Conservation (phyloP, 2,888 invertebrate genomes). For the Hedychridium roseum region DNA sequence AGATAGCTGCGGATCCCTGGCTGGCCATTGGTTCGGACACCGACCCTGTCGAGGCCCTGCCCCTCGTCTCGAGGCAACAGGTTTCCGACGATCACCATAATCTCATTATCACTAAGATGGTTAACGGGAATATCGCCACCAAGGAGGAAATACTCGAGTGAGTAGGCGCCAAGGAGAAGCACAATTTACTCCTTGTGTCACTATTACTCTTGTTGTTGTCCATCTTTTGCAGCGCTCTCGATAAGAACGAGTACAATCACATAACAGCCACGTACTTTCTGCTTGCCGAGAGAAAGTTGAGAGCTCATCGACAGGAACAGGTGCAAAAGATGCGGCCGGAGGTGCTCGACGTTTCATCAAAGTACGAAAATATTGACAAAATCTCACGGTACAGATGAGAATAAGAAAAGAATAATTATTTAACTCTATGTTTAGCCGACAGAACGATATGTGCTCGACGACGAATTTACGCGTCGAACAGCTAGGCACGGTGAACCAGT, state of each 20-base stretch:
- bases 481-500: conserved; percentile 55
- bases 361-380: conserved; percentile 34
- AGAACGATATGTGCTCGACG: conserved; percentile 43
- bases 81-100: conserved; percentile 91
- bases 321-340: conserved; percentile 65
- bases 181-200: conserved; percentile 9
- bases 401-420: background rate
- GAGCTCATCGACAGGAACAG: conserved; percentile 77
- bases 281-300: conserved; percentile 90
- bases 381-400: background rate
- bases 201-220: conserved; percentile 6
- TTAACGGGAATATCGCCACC: conserved; percentile 91
- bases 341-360: conserved; percentile 53
- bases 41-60: conserved; percentile 71
- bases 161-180: conserved; percentile 52
- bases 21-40: conserved; percentile 67
- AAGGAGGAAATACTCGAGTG: conserved; percentile 93
- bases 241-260: conserved; percentile 96
- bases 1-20: conserved; percentile 91
- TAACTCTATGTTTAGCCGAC: conserved; percentile 37
- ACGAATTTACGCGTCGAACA: conserved; percentile 46
- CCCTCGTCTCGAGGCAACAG: conserved; percentile 88
- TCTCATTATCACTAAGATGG: conserved; percentile 94
- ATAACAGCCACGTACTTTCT: conserved; percentile 98
- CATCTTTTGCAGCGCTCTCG: conserved; percentile 75